Percentiles rank a stretch among this genome's conserved stretches.
phyloP scores from a whole-genome alignment of 1,140 invertebrate species.

The Eupristina koningsbergeri region DNA sequence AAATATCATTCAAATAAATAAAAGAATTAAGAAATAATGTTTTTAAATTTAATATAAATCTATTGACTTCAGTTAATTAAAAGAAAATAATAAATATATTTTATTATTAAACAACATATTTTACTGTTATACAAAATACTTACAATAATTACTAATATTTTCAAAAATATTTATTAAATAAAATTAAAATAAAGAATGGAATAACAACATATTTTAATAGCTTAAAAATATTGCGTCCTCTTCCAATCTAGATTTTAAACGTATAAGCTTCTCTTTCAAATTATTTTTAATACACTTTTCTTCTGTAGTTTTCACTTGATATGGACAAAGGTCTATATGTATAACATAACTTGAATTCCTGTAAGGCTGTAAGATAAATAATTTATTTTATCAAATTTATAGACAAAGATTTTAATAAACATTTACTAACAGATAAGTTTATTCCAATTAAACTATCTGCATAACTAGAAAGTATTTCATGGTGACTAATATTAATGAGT shows the following conservation, averaged over 20 bases:
- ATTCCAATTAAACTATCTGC: constrained; percentile 29
- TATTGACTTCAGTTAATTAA: too few species aligned
- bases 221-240: not conserved
- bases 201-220: not conserved
- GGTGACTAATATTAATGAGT: constrained; percentile 47
- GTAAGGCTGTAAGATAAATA: not conserved
- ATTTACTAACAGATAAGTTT: constrained; percentile 29
- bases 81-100: too few species aligned
- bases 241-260: not conserved
- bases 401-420: not conserved
- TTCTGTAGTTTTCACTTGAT: not conserved
- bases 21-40: too few species aligned
- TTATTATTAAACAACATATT: too few species aligned
- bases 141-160: not conserved
- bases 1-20: too few species aligned
- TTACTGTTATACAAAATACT: not conserved
- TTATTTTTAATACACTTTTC: not conserved
- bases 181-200: not conserved
- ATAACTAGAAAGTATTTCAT: not conserved
- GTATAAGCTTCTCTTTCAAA: not conserved
- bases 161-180: not conserved
- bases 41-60: too few species aligned
- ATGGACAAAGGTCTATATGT: constrained; percentile 9
- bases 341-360: constrained; percentile 28
- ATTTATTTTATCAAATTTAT: not conserved